Percentiles rank a stretch among this genome's conserved stretches.
Evolutionary conservation across 2,888 invertebrate species (phyloP).

Genomic region (Ectropis crepuscularia): DNA sequence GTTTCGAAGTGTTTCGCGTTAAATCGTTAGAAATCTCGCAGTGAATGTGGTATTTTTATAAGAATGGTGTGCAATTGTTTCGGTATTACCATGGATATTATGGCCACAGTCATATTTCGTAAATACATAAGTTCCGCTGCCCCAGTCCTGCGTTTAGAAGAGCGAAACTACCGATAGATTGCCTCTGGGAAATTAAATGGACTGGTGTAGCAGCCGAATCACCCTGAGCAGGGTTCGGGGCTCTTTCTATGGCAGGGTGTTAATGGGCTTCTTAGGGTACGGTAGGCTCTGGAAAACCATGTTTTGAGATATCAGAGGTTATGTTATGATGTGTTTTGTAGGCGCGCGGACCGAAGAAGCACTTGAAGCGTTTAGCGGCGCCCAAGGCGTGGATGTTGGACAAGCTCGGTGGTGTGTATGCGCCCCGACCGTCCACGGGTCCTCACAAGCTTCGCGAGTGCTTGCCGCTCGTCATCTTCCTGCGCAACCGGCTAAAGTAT

Average conservation of each 20-base stretch:
- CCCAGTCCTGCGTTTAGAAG: background rate
- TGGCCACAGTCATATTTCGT: conserved; percentile 14
- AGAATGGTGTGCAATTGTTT: background rate
- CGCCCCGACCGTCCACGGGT: conserved; percentile 98
- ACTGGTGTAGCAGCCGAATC: too few relatives aligned
- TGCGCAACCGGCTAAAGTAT: conserved; percentile 99
- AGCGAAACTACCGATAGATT: conserved; percentile 18
- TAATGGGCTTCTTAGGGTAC: background rate
- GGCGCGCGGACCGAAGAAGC: conserved; percentile 99
- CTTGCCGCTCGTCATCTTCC: conserved; percentile 97
- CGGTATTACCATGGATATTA: background rate
- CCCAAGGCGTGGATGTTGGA: conserved; percentile 99
- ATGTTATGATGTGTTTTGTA: conserved; percentile 59
- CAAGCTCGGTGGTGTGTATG: conserved; percentile 98
- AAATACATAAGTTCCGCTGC: background rate
- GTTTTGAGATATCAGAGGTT: conserved; percentile 8
- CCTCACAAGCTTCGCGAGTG: conserved; percentile 99
- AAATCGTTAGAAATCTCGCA: conserved; percentile 66
- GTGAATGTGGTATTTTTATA: conserved; percentile 24
- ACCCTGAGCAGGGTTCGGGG: background rate
- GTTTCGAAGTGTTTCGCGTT: conserved; percentile 35
- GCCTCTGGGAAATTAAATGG: background rate
- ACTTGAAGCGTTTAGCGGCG: conserved; percentile 99
- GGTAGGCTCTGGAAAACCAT: background rate
- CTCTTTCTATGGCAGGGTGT: background rate